Conservation (phyloP, 2,888 invertebrate species). For the Pachydiplax longipennis region DNA sequence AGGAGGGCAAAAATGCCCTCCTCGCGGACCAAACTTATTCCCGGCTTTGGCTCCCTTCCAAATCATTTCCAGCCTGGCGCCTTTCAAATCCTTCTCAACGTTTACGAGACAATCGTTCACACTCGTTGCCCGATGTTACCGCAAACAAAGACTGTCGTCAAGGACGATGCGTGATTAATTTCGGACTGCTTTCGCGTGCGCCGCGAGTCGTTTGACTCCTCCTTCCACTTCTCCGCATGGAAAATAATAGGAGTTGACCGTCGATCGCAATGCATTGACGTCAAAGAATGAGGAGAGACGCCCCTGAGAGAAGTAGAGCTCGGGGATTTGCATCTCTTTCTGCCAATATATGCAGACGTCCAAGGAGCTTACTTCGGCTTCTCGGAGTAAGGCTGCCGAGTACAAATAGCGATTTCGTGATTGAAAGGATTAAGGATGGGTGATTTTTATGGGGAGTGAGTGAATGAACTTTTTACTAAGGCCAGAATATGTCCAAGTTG, state of each 20-base stretch:
- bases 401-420: too few relatives aligned
- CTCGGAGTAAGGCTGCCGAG: too few relatives aligned
- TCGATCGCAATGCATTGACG: neutral
- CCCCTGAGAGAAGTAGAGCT: neutral
- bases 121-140: neutral
- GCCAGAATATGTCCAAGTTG: too few relatives aligned
- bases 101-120: conserved; percentile 24
- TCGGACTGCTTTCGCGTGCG: neutral
- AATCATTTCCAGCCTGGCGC: conserved; percentile 9
- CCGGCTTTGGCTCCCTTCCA: neutral
- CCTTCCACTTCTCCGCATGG: neutral
- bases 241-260: neutral
- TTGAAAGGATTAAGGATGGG: too few relatives aligned
- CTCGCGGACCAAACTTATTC: neutral
- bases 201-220: neutral
- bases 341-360: too few relatives aligned
- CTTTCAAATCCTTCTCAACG: neutral
- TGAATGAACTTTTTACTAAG: too few relatives aligned
- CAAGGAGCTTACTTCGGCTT: too few relatives aligned
- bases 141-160: conserved; percentile 15
- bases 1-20: neutral
- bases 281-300: neutral
- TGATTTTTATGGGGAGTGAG: too few relatives aligned
- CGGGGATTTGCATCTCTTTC: neutral
- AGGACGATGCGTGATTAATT: neutral